Evolutionary conservation across 2,113 vertebrate genomes (phyloP), one percentile per base, ranked within the genome.

Genomic region (Clupea harengus): DNA sequence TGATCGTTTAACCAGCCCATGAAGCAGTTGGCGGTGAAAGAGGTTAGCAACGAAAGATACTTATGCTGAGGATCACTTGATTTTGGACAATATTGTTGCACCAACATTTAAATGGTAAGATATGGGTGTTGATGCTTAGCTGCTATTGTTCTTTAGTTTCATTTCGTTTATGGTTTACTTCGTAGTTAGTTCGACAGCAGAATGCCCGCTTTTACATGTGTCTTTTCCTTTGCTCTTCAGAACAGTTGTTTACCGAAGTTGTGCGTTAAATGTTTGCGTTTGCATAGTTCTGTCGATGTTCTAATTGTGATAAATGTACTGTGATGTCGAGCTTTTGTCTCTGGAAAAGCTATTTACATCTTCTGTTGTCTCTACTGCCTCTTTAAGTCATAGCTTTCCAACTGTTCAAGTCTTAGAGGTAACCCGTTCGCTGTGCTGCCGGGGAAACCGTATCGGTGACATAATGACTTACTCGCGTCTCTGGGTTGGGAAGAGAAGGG

Each of bases 1-100:
- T 78, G 72, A 78, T 78, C 72, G 32, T 78, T 78, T 78, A 78
- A 78, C 72, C 72, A 78, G 25, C 72, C 11, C 72, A 78, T 78
- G 72, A 78, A 78, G 13, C 72, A 39, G 72, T 78, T 78, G n/a
- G 32, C 9, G 32, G 72, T 78, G 72, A 39, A 39, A 78, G 72
- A 44, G 72, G 72, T 78, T 78, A 78, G 72, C 32, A 78, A 32
- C 25, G 72, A 78, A 32, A 78, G 72, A 78, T 11, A 78, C 32
- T 78, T 78, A 28, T 15, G 28, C 28, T 28, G 64, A 32, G 25
- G 25, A 72, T 28, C 22, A 78, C 13, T 78, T 2, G 11, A 78
- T 39, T 39, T 78, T 39, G 72, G 72, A 78, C 72, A 78, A 8
- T 72, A 32, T 10, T 25, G 64, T 72, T 72, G 28, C 11, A 78